Percentiles rank a stretch among this genome's conserved stretches.
Evolutionary conservation across 2,113 vertebrate genomes (phyloP).

Genomic region (Salvelinus sp.): DNA sequence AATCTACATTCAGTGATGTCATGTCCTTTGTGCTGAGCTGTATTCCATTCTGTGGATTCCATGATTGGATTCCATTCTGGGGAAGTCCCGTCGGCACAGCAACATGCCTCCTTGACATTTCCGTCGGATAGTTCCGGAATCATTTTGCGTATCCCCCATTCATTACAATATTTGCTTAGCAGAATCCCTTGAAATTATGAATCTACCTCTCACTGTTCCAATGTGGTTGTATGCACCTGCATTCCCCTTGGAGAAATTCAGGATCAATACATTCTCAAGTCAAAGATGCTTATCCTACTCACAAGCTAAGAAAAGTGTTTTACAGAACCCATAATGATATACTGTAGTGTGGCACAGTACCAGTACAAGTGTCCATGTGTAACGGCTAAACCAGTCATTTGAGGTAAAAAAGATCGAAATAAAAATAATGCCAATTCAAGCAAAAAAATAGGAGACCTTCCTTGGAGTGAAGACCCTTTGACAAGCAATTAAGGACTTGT

Average conservation of each 20-base stretch:
- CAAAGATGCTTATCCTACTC: slow-evolving; percentile 11
- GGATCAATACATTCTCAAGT: slow-evolving; percentile 18
- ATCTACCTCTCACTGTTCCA: neutral
- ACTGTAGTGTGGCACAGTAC: neutral
- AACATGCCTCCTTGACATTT: slow-evolving; percentile 35
- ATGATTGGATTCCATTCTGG: slow-evolving; percentile 19
- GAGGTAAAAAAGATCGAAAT: neutral
- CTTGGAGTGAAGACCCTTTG: slow-evolving; percentile 1
- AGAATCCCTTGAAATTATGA: slow-evolving; percentile 12
- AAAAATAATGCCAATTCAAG: neutral
- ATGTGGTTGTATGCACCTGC: neutral
- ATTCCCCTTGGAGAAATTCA: neutral
- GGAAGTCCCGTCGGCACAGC: slow-evolving; percentile 18
- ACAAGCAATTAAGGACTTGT: slow-evolving; percentile 5
- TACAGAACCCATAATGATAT: neutral
- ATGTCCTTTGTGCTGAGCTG: slow-evolving; percentile 1
- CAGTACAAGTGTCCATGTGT: neutral
- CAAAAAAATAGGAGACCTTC: neutral
- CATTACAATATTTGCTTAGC: slow-evolving; percentile 33
- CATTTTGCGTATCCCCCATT: slow-evolving; percentile 31
- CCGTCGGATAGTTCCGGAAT: slow-evolving; percentile 26
- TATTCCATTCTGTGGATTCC: neutral
- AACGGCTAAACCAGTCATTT: neutral
- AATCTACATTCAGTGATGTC: neutral
- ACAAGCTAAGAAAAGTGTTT: neutral